Evolutionary conservation across 30 jellyfish, hydroid and myxozoan genomes (phyloP).

Genomic region (Clytia hemisphaerica): DNA sequence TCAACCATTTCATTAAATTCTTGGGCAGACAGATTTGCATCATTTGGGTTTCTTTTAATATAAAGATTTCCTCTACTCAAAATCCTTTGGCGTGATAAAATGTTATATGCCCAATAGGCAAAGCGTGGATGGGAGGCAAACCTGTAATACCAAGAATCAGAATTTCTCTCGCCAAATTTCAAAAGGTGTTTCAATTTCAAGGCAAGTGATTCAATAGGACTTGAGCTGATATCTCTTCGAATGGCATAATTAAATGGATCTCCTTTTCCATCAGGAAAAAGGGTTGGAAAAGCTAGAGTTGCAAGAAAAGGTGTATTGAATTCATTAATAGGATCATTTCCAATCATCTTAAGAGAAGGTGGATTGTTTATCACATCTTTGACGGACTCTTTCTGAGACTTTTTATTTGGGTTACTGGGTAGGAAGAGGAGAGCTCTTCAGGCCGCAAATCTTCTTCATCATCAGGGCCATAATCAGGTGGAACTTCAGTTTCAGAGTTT

Average conservation of each 20-base stretch:
- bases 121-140: slow-evolving; percentile 24
- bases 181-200: slow-evolving; percentile 16
- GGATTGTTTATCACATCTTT: neutral
- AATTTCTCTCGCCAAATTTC: neutral
- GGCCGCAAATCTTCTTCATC: neutral
- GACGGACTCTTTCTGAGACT: neutral
- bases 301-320: slow-evolving; percentile 4
- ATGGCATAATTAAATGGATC: slow-evolving; percentile 1
- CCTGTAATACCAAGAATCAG: neutral
- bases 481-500: neutral
- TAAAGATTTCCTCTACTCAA: neutral
- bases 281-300: slow-evolving; percentile 33
- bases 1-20: slow-evolving; percentile 11
- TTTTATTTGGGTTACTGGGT: neutral
- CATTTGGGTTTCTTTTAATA: slow-evolving; percentile 6
- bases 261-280: slow-evolving; percentile 31
- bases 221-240: neutral
- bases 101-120: slow-evolving; percentile 29
- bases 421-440: neutral
- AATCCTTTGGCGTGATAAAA: neutral
- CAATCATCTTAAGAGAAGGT: slow-evolving; percentile 19
- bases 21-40: neutral
- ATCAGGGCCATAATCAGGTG: neutral
- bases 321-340: slow-evolving; percentile 7
- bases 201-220: slow-evolving; percentile 19